Percentiles rank a stretch among this genome's conserved stretches.
Conservation (phyloP, 1,140 invertebrate species). For the Prorops nasuta region DNA sequence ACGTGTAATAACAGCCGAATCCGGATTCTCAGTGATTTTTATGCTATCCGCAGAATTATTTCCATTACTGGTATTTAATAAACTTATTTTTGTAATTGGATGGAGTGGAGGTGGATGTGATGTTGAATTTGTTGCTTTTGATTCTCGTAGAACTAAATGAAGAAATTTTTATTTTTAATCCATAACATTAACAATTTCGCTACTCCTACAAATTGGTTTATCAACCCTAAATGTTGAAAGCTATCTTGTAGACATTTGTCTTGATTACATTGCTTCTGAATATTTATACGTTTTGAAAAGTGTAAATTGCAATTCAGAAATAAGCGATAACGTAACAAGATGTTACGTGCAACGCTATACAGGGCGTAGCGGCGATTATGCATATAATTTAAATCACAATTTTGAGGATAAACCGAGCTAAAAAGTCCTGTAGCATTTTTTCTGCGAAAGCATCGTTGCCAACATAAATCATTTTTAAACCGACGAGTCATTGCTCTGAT, state of each 20-base stretch:
- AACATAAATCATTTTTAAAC: too few species aligned
- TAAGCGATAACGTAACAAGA: too few species aligned
- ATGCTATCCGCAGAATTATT: conserved; percentile 45
- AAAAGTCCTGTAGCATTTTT: not conserved
- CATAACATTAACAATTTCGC: conserved; percentile 7
- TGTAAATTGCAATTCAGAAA: too few species aligned
- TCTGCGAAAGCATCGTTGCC: too few species aligned
- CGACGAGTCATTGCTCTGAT: too few species aligned
- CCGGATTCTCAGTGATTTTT: conserved; percentile 53
- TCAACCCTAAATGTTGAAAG: not conserved
- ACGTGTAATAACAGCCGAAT: conserved; percentile 51
- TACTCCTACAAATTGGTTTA: too few species aligned
- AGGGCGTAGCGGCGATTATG: too few species aligned
- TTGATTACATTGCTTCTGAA: too few species aligned
- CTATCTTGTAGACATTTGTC: too few species aligned
- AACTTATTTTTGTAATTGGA: conserved; percentile 51
- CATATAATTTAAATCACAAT: too few species aligned
- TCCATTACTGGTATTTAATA: conserved; percentile 37
- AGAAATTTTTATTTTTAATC: not conserved
- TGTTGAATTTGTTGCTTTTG: conserved; percentile 46
- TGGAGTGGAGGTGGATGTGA: conserved; percentile 51
- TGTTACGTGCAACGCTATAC: too few species aligned
- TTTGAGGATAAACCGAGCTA: not conserved
- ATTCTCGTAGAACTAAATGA: conserved; percentile 49
- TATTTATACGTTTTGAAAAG: too few species aligned